These are phyloP conservation scores for Mesocricetus auratus DNA, from an alignment of 2,113 vertebrate species.

Conservation along the genomic window DNA sequence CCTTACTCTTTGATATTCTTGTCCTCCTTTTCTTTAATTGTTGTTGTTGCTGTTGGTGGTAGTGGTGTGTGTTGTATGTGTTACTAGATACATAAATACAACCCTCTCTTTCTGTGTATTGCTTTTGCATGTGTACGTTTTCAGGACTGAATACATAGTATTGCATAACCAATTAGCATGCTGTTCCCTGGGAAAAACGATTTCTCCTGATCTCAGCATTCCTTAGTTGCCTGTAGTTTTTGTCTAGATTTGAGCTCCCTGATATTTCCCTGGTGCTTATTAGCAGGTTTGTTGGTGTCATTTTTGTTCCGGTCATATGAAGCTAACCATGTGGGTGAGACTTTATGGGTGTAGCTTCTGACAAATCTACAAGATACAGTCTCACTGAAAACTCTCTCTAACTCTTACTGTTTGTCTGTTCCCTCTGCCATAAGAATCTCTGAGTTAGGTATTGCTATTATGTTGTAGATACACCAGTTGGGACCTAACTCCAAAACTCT, in stretches of 20 bases:
- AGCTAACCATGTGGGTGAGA: background rate
- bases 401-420: background rate
- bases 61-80: background rate
- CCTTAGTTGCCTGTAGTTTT: background rate
- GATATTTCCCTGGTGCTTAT: background rate
- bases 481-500: background rate
- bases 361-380: background rate
- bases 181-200: background rate
- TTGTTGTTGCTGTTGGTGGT: background rate
- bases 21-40: background rate
- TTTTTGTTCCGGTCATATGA: background rate
- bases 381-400: background rate
- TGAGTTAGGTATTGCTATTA: background rate
- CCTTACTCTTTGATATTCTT: background rate
- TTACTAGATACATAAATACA: background rate
- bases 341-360: background rate
- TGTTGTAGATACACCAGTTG: background rate
- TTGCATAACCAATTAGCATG: background rate
- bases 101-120: background rate
- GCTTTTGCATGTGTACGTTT: background rate
- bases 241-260: background rate
- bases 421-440: background rate
- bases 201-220: background rate
- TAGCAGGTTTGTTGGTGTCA: background rate
- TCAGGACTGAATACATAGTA: background rate